A percentile compares a stretch with the other conserved stretches of the same genome.
Conservation (phyloP, 2,797 vertebrate species). For the Lateolabrax maculatus region DNA sequence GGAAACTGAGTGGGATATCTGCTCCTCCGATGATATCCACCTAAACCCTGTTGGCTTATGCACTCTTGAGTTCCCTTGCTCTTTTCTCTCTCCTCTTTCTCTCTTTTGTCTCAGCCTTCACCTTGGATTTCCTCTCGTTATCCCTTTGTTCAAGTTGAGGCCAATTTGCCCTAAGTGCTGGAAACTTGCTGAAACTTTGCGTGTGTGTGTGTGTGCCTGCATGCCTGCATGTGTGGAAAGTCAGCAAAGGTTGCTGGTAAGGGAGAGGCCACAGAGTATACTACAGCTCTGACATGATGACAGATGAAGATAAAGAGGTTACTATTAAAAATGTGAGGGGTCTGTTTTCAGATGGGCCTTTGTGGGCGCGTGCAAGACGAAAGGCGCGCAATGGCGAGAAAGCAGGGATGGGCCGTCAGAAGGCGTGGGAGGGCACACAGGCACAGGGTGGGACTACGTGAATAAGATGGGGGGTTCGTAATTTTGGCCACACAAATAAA, state of each 20-base stretch:
- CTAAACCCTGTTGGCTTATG: constrained; percentile 66
- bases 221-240: constrained; percentile 44
- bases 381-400: constrained; percentile 70
- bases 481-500: constrained; percentile 65
- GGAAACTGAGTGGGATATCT: constrained; percentile 72
- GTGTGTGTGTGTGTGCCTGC: constrained; percentile 34
- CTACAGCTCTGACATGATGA: constrained; percentile 78
- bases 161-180: constrained; percentile 70
- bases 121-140: constrained; percentile 75
- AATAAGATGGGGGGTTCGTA: constrained; percentile 36
- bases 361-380: constrained; percentile 75
- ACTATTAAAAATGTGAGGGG: constrained; percentile 77
- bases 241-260: constrained; percentile 54
- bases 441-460: constrained; percentile 47
- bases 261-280: constrained; percentile 67
- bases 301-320: constrained; percentile 85
- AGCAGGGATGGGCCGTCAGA: constrained; percentile 39
- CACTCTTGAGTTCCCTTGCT: constrained; percentile 50
- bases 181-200: constrained; percentile 65
- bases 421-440: constrained; percentile 55
- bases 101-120: constrained; percentile 54
- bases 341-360: constrained; percentile 64
- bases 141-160: constrained; percentile 63
- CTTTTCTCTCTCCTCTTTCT: constrained; percentile 33
- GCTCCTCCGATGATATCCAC: constrained; percentile 66